Conservation (phyloP, 2,888 invertebrate species). For the Choristoneura rosaceana region DNA sequence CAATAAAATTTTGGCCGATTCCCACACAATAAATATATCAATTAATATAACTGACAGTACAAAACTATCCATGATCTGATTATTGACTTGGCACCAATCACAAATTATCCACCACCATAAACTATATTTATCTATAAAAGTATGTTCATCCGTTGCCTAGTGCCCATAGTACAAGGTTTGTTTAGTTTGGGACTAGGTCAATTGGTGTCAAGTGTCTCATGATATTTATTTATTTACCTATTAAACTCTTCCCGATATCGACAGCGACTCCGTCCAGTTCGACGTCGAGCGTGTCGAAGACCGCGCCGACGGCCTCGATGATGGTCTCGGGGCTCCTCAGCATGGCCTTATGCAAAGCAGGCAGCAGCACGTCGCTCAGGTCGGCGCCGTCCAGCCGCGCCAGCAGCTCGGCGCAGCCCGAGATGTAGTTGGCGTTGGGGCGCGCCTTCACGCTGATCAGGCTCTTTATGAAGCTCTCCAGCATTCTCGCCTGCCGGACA, state of each 20-base stretch:
- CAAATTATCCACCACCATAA: no score
- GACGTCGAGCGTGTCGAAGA: constrained; percentile 89
- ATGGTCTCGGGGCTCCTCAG: constrained; percentile 97
- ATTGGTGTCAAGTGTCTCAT: no score
- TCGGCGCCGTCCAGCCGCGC: constrained; percentile 87
- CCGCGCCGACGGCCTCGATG: constrained; percentile 91
- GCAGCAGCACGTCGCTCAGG: constrained; percentile 90
- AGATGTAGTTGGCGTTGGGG: constrained; percentile 88
- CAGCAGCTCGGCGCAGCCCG: constrained; percentile 88
- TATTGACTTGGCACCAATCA: no score
- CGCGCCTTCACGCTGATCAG: constrained; percentile 91
- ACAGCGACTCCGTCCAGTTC: constrained; percentile 91
- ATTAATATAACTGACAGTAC: no score
- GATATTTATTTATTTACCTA: no score
- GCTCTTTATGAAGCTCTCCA: constrained; percentile 91
- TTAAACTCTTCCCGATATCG: constrained; percentile 93
- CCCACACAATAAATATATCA: no score
- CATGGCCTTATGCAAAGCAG: constrained; percentile 95
- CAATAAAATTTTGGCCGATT: no score
- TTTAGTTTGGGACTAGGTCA: no score
- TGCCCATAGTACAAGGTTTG: no score
- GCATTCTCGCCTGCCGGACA: constrained; percentile 80
- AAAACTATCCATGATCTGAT: no score
- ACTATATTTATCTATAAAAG: no score
- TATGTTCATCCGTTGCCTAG: no score